A percentile compares a stretch with the other conserved stretches of the same genome.
Evolutionary conservation across 2,888 invertebrate species (phyloP).

Genomic region (Pheosia gnoma): DNA sequence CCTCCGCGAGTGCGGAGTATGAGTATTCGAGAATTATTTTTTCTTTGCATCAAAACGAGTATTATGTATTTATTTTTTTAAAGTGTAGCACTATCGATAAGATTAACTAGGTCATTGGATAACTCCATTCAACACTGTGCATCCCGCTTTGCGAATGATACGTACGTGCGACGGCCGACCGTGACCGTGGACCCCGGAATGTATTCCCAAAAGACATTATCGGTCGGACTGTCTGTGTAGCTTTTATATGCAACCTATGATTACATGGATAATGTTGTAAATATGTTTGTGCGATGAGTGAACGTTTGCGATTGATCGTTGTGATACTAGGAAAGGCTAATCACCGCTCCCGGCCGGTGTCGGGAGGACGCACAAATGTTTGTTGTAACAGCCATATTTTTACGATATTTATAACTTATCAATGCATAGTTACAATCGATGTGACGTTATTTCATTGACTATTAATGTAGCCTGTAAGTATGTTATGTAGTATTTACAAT

Average conservation of each 20-base stretch:
- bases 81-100: constrained; percentile 47
- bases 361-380: constrained; percentile 66
- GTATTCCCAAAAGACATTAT: constrained; percentile 64
- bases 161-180: constrained; percentile 28
- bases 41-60: constrained; percentile 62
- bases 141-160: constrained; percentile 39
- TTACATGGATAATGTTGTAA: constrained; percentile 40
- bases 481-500: constrained; percentile 75
- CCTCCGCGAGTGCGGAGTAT: constrained; percentile 23
- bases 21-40: constrained; percentile 43
- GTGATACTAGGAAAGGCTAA: constrained; percentile 76
- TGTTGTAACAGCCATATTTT: constrained; percentile 79
- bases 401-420: constrained; percentile 62
- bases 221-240: constrained; percentile 60
- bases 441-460: constrained; percentile 73
- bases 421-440: constrained; percentile 55
- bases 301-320: constrained; percentile 71
- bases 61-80: constrained; percentile 74
- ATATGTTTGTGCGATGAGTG: constrained; percentile 54
- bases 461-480: constrained; percentile 75
- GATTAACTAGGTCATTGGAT: constrained; percentile 47
- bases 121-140: constrained; percentile 41
- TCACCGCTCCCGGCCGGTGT: constrained; percentile 40
- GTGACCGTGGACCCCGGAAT: constrained; percentile 34
- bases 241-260: constrained; percentile 52